Base-by-base conservation (phyloP, 2,797 vertebrate species). In the Selene dorsalis region DNA sequence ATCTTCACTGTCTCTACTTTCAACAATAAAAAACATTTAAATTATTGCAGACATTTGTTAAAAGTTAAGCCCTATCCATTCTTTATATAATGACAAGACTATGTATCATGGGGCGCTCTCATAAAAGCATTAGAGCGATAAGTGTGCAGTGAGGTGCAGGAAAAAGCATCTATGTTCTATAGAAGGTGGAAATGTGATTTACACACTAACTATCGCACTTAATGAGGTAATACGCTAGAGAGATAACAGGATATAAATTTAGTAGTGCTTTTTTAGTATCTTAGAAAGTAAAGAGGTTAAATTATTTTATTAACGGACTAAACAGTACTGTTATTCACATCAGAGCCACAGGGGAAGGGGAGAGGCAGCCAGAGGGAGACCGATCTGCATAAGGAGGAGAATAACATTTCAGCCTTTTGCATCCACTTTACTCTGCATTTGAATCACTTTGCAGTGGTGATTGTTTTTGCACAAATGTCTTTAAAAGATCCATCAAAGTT, bases 351-450 rank as follows among this genome's bases (percentile, higher is more conserved):
- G 56, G 8, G 24, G 22, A 61, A 26, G 38, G 20, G 16, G 18
- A 8, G 70, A 52, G 26, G 43, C 50, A 58, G n/a, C 45, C 10
- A 26, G 77, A 71, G 59, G 65, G 77, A 76, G 77, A 67, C 9
- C 47, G 13, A 80, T 6, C 45, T 62, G 5, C 13, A 22, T 1
- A 28, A 30, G 1, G 24, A 55, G 28, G 32, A 35, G 32, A 35
- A 45, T 47, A 4, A 6, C 13, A 13, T 17, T 47, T 22, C 11
- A 62, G 59, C 12, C 4, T 7, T 55, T 62, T 53, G 20, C 47
- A 39, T 41, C 39, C 17, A 3, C 52, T 61, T 16, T 7, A 24
- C 32, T 35, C 32, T 64, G 2, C 20, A 58, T 35, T 35, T 35
- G 7, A 35, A 8, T 1, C 32, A 50, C 24, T 30, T 20, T 43